Evolutionary conservation across 1,140 invertebrate species (phyloP).

Genomic region (Helicoverpa armigera): DNA sequence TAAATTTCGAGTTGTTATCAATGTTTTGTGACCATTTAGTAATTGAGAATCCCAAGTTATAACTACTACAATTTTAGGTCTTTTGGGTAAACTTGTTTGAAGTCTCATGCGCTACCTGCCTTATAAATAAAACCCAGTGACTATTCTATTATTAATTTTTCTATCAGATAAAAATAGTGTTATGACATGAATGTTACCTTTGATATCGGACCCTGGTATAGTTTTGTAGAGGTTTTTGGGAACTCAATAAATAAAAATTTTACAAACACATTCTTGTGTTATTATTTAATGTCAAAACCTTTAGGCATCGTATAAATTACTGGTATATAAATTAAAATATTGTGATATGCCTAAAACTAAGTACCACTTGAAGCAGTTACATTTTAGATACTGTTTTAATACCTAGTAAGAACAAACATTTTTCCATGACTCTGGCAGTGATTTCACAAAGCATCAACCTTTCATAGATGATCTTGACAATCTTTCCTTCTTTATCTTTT

Average conservation of each 20-base stretch:
- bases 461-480: conserved; percentile 94
- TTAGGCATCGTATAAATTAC: conserved; percentile 16
- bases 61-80: no score
- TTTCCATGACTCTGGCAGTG: conserved; percentile 95
- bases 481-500: conserved; percentile 92
- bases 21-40: no score
- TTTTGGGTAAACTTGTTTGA: not conserved
- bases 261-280: conserved; percentile 67
- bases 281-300: conserved; percentile 59
- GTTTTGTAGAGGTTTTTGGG: conserved; percentile 85
- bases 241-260: conserved; percentile 80
- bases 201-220: conserved; percentile 81
- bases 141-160: conserved; percentile 55
- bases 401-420: conserved; percentile 96
- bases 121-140: conserved; percentile 51
- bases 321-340: conserved; percentile 32
- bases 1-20: no score
- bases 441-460: conserved; percentile 97
- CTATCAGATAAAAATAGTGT: conserved; percentile 55
- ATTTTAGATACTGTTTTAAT: conserved; percentile 97
- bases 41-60: no score
- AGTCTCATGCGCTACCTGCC: conserved; percentile 9
- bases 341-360: conserved; percentile 38
- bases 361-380: conserved; percentile 85
- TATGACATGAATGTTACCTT: conserved; percentile 78